Conservation (phyloP, 2,113 vertebrate genomes). For the Sphaerodactylus townsendi region DNA sequence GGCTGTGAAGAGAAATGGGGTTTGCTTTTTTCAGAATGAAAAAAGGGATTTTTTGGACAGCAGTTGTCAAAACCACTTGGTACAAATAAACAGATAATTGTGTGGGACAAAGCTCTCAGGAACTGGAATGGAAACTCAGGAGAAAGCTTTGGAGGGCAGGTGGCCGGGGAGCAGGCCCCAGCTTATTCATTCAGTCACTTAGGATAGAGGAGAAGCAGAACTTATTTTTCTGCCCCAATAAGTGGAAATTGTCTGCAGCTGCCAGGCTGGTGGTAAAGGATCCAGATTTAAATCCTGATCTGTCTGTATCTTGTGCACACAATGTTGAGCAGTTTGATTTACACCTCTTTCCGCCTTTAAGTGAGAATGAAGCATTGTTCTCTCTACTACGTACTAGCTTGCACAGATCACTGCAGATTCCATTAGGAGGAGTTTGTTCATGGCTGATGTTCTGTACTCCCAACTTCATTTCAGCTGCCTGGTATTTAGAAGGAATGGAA, state of each 20-base stretch:
- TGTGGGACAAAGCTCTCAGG: neutral
- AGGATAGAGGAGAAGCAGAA: neutral
- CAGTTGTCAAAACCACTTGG: slow-evolving; percentile 15
- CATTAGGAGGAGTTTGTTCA: slow-evolving; percentile 4
- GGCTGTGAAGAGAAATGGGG: neutral
- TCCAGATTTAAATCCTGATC: neutral
- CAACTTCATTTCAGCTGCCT: neutral
- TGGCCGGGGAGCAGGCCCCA: neutral
- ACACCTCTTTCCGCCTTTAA: slow-evolving; percentile 8
- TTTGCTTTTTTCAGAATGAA: neutral
- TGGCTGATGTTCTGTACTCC: neutral
- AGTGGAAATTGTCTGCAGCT: neutral
- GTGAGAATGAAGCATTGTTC: neutral
- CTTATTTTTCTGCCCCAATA: neutral
- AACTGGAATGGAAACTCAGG: slow-evolving; percentile 15
- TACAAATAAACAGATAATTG: neutral
- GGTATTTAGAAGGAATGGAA: neutral
- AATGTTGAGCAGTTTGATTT: neutral
- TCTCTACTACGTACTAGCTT: neutral
- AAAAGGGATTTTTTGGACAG: neutral
- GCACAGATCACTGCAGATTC: neutral
- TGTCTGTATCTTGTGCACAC: no score
- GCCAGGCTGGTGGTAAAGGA: neutral
- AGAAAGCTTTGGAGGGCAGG: neutral
- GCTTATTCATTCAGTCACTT: neutral